Conservation (phyloP, 2,888 invertebrate genomes). For the Meta bourneti region DNA sequence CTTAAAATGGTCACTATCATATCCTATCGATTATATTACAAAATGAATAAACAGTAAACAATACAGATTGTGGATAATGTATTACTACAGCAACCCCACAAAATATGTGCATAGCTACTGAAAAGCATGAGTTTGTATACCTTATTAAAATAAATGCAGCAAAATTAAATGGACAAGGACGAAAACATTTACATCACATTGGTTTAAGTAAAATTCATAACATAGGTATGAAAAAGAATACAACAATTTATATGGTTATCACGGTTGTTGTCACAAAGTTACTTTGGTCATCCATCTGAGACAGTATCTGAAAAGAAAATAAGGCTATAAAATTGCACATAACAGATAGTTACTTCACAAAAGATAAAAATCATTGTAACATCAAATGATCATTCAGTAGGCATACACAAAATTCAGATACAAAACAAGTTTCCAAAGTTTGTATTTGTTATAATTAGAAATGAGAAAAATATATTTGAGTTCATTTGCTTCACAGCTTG, state of each 20-base stretch:
- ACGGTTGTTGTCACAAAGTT: slow-evolving; percentile 69
- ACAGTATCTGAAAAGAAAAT: slow-evolving; percentile 52
- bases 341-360: not conserved
- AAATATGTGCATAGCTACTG: slow-evolving; percentile 12
- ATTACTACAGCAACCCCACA: not conserved
- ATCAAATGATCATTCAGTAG: too few relatives aligned
- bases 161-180: not conserved
- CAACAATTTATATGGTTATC: slow-evolving; percentile 56
- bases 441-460: too few relatives aligned
- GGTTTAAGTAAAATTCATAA: not conserved
- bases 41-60: slow-evolving; percentile 8
- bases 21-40: not conserved
- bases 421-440: too few relatives aligned
- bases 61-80: not conserved
- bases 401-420: too few relatives aligned
- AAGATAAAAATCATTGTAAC: not conserved
- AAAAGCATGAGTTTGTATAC: not conserved
- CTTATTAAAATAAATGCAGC: slow-evolving; percentile 43
- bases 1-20: not conserved
- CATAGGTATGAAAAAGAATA: slow-evolving; percentile 1
- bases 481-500: too few relatives aligned
- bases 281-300: slow-evolving; percentile 71
- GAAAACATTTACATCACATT: slow-evolving; percentile 7
- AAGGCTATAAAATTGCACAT: not conserved
- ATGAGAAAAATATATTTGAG: too few relatives aligned